Evolutionary conservation across 1,140 invertebrate species (phyloP), one percentile per base, ranked within the genome.

Genomic region (Laupala kohalensis): DNA sequence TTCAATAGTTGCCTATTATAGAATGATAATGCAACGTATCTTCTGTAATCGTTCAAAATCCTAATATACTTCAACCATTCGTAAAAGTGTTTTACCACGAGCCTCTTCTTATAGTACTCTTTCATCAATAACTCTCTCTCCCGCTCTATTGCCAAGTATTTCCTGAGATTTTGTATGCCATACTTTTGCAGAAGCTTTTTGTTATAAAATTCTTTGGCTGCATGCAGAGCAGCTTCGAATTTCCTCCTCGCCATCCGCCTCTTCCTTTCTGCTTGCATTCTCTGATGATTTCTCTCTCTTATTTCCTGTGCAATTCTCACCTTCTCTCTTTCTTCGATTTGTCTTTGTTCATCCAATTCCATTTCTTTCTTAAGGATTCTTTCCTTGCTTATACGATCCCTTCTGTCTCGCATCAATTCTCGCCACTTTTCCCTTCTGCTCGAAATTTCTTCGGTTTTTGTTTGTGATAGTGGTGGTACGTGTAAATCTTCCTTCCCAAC

Each of bases 241-340:
- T 29, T 71, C 25, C 65, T 63, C 26, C 26, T 71, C 4, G 53
- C 70, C n/a, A 4, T 26, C 23, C 65, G 25, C 27, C 26, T 71
- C 26, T 64, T 25, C 23, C n/a, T 65, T 30, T 71, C 70, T 24
- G 28, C 63, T 64, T 71, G 25, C 28, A 63, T 27, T 30, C 63
- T 25, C 4, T 24, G 63, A 9, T 63, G 62, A 23, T 63, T 26
- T 30, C 29, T 71, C 26, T 71, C 70, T 29, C 13, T 71, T 9
- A 25, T 23, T 62, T 71, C 70, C 6, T 13, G 1, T 28, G 28
- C 27, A n/a, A 28, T 71, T 15, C 25, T 15, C 25, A 13, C 19
- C 23, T 64, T 71, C 63, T 71, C 70, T 28, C 29, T 5, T 25
- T 71, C 70, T 30, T 71, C 70, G 23, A 6, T 64, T 66, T 29